phyloP scores from a whole-genome alignment of 1,140 invertebrate genomes.

The Ostrea denselamellosa region DNA sequence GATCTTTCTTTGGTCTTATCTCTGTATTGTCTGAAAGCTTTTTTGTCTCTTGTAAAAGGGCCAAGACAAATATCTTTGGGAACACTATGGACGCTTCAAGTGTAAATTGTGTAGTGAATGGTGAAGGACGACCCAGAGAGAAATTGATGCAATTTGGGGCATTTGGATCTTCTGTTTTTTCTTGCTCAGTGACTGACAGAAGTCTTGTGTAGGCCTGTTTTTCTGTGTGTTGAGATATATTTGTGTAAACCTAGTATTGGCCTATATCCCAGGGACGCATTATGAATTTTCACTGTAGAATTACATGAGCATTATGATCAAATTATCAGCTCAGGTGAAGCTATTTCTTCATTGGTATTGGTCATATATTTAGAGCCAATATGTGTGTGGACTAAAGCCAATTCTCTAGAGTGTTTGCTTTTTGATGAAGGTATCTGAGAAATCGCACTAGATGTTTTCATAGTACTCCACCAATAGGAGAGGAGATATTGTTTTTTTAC shows the following conservation, averaged over 20 bases:
- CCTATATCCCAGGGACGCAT: constrained; percentile 1
- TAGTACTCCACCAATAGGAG: too few relatives aligned
- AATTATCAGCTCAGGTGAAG: constrained; percentile 17
- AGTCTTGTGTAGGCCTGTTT: neutral
- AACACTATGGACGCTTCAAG: constrained; percentile 24
- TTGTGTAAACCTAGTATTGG: constrained; percentile 22
- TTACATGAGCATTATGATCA: constrained; percentile 32
- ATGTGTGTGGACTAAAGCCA: neutral
- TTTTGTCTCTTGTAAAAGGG: constrained; percentile 35
- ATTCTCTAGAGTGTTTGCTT: neutral
- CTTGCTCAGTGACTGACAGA: constrained; percentile 22
- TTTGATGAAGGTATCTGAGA: neutral
- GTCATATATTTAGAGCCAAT: neutral
- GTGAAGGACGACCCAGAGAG: constrained; percentile 12
- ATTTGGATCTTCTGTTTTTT: constrained; percentile 4
- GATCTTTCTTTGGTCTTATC: constrained; percentile 2
- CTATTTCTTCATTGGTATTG: constrained; percentile 12
- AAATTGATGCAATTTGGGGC: constrained; percentile 13
- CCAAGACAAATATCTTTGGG: constrained; percentile 32
- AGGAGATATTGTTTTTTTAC: too few relatives aligned
- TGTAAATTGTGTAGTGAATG: constrained; percentile 39
- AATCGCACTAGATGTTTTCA: neutral
- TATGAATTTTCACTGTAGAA: constrained; percentile 31
- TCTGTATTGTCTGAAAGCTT: constrained; percentile 4
- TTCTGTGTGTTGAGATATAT: neutral